Evolutionary conservation across 35 echinoderm and acorn worm genomes (phyloP), one percentile per base, ranked within the genome.

Genomic region (Lytechinus pictus): DNA sequence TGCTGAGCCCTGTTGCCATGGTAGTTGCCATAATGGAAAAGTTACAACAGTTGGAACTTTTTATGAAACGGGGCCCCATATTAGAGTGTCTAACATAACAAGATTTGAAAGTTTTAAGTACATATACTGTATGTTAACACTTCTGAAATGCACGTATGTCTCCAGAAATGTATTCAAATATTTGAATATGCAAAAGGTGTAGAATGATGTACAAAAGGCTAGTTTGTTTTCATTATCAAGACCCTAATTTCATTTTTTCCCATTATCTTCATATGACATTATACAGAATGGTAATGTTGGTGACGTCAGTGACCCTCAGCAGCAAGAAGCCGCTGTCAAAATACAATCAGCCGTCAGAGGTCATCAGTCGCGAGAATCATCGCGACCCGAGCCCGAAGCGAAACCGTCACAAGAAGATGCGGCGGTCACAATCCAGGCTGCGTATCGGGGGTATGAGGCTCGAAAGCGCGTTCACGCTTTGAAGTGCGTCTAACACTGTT

Each of bases 261-360:
- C 21, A 0, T 19, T 19, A 21, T 13, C 16, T 21, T 19, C 61
- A 24, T 14, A n/a, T 79, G 12, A 54, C 52, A 44, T 44, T 44
- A 0, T 93, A 8, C 96, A 97, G 97, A 96, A 94, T 55, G 95
- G 96, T 24, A 99, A 99, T 88, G 97, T 99, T 52, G 98, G 98
- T 21, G 98, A 99, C 86, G 96, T 97, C 57, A 97, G 98, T 93
- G 98, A 99, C 93, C 97, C 97, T 3, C 96, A 99, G 87, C 98
- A 99, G 88, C 98, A 99, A 57, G 97, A 89, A 52, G 98, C 98
- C 9, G 98, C 98, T 27, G 96, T 96, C 57, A 99, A 94, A 28
- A 97, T 99, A 29, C 98, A 99, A 95, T 95, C 96, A 72, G 96
- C 93, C 7, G 97, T 99, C 86, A 96, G 97, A 61, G 97, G 97